Evolutionary conservation across 2,888 invertebrate genomes (phyloP), one percentile per base, ranked within the genome.

Genomic region (Exephanes ischioxanthus): DNA sequence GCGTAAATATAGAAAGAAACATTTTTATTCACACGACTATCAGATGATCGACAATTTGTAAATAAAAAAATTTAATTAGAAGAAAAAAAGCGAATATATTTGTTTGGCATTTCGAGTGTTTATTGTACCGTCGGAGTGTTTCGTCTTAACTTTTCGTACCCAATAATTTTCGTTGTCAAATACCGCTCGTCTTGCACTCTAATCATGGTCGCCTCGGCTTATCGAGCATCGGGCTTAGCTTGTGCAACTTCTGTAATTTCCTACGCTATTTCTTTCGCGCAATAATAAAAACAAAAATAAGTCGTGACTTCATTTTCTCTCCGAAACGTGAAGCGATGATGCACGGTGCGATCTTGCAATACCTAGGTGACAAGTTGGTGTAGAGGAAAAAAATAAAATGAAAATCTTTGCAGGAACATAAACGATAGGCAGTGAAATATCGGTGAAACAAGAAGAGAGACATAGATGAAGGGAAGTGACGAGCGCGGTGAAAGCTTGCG

Each of bases 31-130:
- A 67, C 48, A 33, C 63, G 85, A 85, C 81, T 82, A 75, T 70
- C 77, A 19, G 19, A 78, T 73, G 77, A 51, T 80, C 30, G 48
- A 79, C 71, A 79, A 85, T 75, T 79, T 85, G 82, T 85, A 85
- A 70, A 82, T 82, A 85, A 82, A 75, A 30, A 48, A 58, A 76
- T 51, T 79, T 55, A 22, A 80, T 37, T 53, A 22, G 30, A 58
- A 11, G 48, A 14, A 45, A 30, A 37, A 41, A 70, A 33, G 5
- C 26, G 26, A 45, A 11, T 26, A 45, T 73, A 45, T 58, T 73
- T 58, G 22, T 58, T 48, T 58, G 30, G 30, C n/a, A 63, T 63
- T 63, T 30, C 5, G 16, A 30, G 30, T 14, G 58, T 45, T 45
- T 51, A 48, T 76, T 51, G 48, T 66, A 63, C 66, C 30, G 61